Conservation (phyloP, 2,797 vertebrate species). For the Periparus ater region DNA sequence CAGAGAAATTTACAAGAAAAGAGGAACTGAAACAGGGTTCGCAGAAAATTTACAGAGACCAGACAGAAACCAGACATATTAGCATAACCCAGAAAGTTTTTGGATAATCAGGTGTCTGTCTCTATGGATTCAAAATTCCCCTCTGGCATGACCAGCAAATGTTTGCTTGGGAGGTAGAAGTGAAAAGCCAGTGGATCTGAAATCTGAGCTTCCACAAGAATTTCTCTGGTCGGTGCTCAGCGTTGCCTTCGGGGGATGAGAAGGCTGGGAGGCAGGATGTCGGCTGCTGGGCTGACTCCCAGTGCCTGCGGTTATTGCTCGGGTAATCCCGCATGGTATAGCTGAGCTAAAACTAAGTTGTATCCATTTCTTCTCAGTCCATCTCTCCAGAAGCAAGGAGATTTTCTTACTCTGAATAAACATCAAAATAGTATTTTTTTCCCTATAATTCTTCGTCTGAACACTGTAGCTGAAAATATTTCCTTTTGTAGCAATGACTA, state of each 20-base stretch:
- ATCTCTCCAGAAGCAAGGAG: slow-evolving; percentile 22
- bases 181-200: slow-evolving; percentile 20
- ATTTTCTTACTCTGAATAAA: slow-evolving; percentile 14
- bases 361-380: neutral
- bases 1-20: neutral
- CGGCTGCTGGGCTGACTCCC: neutral
- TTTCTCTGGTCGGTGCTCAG: slow-evolving; percentile 1
- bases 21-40: neutral
- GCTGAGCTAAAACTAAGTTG: neutral
- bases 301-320: neutral
- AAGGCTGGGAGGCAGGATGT: neutral
- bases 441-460: neutral
- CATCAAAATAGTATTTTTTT: neutral
- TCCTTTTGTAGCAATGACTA: neutral
- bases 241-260: neutral
- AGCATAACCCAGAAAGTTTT: neutral
- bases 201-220: slow-evolving; percentile 54
- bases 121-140: slow-evolving; percentile 39
- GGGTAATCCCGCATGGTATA: neutral
- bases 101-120: slow-evolving; percentile 18
- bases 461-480: slow-evolving; percentile 18
- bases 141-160: neutral
- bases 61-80: slow-evolving; percentile 26
- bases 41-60: neutral
- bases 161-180: slow-evolving; percentile 9